A percentile compares a stretch with the other conserved stretches of the same genome.
These are phyloP conservation scores for Phyllotis vaccarum DNA, from an alignment of 2,797 vertebrate genomes.

Conservation along the genomic window DNA sequence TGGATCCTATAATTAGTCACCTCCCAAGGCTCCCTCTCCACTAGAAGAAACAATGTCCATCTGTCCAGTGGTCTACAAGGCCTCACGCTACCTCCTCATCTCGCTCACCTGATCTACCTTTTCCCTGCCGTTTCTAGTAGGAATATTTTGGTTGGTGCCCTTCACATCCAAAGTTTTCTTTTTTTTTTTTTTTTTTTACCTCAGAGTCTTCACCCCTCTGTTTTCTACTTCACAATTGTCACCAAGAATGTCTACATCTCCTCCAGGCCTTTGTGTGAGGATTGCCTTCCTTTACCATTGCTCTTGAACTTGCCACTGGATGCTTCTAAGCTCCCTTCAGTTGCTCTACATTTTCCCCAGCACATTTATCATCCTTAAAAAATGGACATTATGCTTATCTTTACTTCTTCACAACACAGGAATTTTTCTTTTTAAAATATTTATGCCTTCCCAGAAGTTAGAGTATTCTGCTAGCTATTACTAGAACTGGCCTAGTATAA, in stretches of 20 bases:
- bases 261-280: background rate
- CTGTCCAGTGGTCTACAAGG: no score
- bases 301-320: background rate
- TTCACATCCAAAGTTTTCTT: background rate
- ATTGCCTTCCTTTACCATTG: background rate
- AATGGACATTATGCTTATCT: background rate
- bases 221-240: background rate
- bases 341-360: background rate
- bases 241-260: background rate
- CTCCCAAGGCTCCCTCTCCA: background rate
- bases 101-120: background rate
- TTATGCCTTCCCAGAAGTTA: background rate
- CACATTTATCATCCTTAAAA: background rate
- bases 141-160: background rate
- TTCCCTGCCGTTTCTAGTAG: background rate
- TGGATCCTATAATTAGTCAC: background rate
- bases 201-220: background rate
- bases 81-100: background rate
- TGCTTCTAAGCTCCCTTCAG: background rate
- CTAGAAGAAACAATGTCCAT: accelerated
- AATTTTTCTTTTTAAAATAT: conserved; percentile 29
- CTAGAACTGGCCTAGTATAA: no score
- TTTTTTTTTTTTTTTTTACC: background rate
- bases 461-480: background rate
- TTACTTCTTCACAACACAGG: background rate